phyloP scores from a whole-genome alignment of 2,113 vertebrate genomes.

The Platysternon megacephalum region DNA sequence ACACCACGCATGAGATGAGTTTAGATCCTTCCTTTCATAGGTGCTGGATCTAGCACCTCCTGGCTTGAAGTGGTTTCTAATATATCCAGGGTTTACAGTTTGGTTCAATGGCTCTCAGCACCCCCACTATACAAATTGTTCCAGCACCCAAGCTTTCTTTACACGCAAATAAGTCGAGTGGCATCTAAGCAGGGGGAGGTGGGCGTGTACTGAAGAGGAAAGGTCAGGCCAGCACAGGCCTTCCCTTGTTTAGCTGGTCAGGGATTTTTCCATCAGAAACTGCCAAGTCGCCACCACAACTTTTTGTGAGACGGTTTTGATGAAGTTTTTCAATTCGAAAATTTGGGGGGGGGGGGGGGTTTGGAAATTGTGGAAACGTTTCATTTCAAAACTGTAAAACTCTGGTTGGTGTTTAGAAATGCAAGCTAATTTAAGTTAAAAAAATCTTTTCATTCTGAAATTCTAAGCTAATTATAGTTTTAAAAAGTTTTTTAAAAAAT shows the following conservation, averaged over 20 bases:
- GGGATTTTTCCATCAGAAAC: background rate
- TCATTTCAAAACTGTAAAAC: background rate
- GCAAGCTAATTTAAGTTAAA: background rate
- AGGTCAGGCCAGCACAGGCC: background rate
- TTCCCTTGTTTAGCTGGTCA: background rate
- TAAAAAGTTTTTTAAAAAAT: background rate
- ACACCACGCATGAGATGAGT: background rate
- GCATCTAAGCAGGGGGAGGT: background rate
- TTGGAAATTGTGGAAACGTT: background rate
- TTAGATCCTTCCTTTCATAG: background rate
- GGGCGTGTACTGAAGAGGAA: background rate
- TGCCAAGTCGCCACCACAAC: background rate
- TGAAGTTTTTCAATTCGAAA: background rate
- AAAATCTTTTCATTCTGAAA: background rate
- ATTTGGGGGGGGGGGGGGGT: background rate
- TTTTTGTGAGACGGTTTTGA: background rate
- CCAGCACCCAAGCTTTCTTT: background rate
- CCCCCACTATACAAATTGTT: too few species aligned
- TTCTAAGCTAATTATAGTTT: background rate
- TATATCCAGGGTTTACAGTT: too few species aligned
- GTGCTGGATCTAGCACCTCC: too few species aligned
- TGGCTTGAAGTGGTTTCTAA: too few species aligned
- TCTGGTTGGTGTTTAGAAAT: background rate
- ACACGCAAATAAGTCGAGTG: background rate
- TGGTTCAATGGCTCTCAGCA: too few species aligned